These are phyloP conservation scores for Lipotes vexillifer DNA, from an alignment of 2,113 vertebrate genomes.

Conservation along the genomic window DNA sequence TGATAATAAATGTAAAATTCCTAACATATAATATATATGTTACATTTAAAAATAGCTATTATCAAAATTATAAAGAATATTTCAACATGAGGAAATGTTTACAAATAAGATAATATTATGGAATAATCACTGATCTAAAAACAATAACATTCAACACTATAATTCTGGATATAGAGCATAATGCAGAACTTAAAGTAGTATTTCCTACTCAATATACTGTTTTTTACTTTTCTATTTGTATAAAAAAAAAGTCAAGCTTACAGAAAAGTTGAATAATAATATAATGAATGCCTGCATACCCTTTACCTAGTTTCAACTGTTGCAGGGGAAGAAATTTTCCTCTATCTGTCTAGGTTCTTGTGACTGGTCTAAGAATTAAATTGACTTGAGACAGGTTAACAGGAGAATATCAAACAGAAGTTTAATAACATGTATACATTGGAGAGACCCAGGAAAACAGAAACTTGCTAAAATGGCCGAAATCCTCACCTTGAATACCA, in stretches of 20 bases:
- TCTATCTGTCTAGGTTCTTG: not conserved
- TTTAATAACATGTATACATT: not conserved
- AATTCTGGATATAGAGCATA: not conserved
- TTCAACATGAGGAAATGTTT: not conserved
- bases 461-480: not conserved
- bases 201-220: not conserved
- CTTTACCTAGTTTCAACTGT: not conserved
- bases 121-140: not conserved
- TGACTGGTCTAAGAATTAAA: not conserved
- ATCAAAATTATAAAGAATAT: not conserved
- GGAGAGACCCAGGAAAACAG: not conserved
- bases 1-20: not conserved
- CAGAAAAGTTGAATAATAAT: not conserved
- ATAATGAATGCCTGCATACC: not conserved
- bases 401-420: not conserved
- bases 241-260: not conserved
- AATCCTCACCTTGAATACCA: not conserved
- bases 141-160: not conserved
- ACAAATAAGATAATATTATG: not conserved
- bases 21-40: not conserved
- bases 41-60: not conserved
- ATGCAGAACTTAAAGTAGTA: not conserved
- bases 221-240: not conserved
- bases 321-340: not conserved
- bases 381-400: not conserved